Conservation (phyloP, 2,888 invertebrate species). For the Steinernema hermaphroditum region DNA sequence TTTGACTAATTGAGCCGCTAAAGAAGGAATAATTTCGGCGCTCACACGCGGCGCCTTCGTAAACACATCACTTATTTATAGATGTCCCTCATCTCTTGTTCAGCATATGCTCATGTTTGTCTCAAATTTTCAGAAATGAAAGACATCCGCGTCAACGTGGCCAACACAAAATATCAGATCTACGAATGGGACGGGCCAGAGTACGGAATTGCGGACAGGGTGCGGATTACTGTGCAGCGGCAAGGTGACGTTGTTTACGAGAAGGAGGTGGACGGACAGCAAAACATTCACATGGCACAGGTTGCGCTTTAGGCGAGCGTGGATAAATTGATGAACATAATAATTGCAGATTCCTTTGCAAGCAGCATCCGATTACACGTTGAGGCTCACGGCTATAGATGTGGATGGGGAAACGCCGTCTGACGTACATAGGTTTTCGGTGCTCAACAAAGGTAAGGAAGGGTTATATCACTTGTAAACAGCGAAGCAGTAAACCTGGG, state of each 20-base stretch:
- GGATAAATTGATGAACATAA: not conserved
- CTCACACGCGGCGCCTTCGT: not conserved
- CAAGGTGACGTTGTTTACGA: constrained; percentile 38
- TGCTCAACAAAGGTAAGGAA: constrained; percentile 50
- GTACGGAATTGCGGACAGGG: constrained; percentile 57
- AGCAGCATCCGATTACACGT: constrained; percentile 46
- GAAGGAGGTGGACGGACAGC: constrained; percentile 47
- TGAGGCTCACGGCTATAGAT: constrained; percentile 55
- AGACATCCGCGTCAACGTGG: constrained; percentile 59
- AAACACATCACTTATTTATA: constrained; percentile 31
- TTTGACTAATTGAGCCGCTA: not conserved
- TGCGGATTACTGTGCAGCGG: constrained; percentile 42
- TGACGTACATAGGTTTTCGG: constrained; percentile 50
- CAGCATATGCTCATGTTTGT: not conserved
- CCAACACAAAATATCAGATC: constrained; percentile 61
- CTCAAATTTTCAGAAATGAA: constrained; percentile 43
- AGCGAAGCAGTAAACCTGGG: too few relatives aligned
- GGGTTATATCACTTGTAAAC: too few relatives aligned
- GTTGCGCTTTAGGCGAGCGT: constrained; percentile 30
- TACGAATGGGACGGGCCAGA: constrained; percentile 64
- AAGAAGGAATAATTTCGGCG: constrained; percentile 18
- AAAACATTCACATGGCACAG: constrained; percentile 53
- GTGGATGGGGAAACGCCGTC: constrained; percentile 58
- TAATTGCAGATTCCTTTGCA: constrained; percentile 45
- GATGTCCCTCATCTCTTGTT: constrained; percentile 20